Evolutionary conservation across 2,113 vertebrate species (phyloP).

Genomic region (Phaethon lepturus): DNA sequence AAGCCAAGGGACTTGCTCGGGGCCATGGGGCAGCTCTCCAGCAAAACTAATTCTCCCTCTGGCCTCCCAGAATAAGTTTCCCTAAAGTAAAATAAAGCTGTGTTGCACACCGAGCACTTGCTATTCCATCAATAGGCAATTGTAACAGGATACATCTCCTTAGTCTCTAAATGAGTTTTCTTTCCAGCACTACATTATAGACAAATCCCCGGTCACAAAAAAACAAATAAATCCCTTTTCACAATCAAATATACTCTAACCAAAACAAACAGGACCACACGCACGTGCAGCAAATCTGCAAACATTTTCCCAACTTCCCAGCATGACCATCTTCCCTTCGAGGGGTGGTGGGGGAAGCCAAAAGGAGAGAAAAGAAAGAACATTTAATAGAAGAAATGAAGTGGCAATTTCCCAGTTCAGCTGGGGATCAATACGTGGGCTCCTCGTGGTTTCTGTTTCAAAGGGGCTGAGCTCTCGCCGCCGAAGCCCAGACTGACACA

Average conservation of each 20-base stretch:
- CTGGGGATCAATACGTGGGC: constrained; percentile 35
- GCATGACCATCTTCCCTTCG: background rate
- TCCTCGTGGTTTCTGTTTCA: constrained; percentile 37
- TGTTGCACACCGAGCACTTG: constrained; percentile 12
- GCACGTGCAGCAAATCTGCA: background rate
- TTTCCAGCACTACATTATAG: constrained; percentile 69
- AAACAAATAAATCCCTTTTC: constrained; percentile 46
- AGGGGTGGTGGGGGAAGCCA: too few species aligned
- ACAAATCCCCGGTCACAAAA: constrained; percentile 59
- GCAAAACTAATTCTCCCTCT: background rate
- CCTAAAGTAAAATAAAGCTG: constrained; percentile 49
- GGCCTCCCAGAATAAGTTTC: constrained; percentile 12
- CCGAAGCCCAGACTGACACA: constrained; percentile 36
- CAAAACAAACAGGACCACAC: constrained; percentile 34
- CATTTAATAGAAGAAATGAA: constrained; percentile 33
- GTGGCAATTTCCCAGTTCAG: constrained; percentile 52
- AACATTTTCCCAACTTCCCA: background rate
- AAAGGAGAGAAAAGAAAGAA: background rate
- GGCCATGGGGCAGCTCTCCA: background rate
- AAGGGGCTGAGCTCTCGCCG: background rate
- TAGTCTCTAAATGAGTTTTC: constrained; percentile 60
- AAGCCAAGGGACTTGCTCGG: background rate
- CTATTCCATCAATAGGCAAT: constrained; percentile 66
- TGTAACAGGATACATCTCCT: constrained; percentile 60
- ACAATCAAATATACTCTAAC: constrained; percentile 50